Evolutionary conservation across 2,113 vertebrate genomes (phyloP), one percentile per base, ranked within the genome.

Genomic region (Thunnus thynnus): DNA sequence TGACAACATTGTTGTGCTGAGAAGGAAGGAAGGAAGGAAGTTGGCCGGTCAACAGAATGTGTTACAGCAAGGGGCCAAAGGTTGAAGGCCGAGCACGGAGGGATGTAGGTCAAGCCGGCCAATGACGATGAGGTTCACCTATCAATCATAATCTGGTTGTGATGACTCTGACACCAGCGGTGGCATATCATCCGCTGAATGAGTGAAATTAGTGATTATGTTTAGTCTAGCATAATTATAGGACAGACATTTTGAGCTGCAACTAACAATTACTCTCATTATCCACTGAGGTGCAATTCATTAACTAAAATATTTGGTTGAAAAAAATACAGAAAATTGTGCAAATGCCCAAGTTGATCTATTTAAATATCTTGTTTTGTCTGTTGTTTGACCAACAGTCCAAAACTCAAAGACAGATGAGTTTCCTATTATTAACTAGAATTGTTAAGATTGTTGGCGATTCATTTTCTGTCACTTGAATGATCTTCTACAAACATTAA

Each of bases 121-220:
- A 69, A 70, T 11, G 55, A 89, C 25, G 70, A 85, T 89, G 76
- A 85, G 67, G 61, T 85, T 85, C 76, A 65, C 67, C 82, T 77
- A 55, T 85, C 86, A 90, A 87, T 90, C 82, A 87, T 85, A 83
- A 52, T 56, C 36, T 44, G 60, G 13, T 20, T 46, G 58, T 73
- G 72, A 71, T 68, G 74, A 73, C 77, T 80, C 80, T 83, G 67
- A 83, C 69, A 80, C 61, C 41, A 55, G 55, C n/a, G 27, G 13
- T 11, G 2, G 50, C 30, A 69, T 58, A 22, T 72, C 16, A 55
- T 63, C 36, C 44, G 22, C 8, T 56, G 16, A 80, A 5, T 8
- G 69, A 64, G 16, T 5, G 11, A 3, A 58, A 58, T 13, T 0
- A 54, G 27, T 25, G 6, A 25, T n/a, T 44, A 20, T 25, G 46